Conservation (phyloP, 2,113 vertebrate genomes). For the Brevimyrus niger region DNA sequence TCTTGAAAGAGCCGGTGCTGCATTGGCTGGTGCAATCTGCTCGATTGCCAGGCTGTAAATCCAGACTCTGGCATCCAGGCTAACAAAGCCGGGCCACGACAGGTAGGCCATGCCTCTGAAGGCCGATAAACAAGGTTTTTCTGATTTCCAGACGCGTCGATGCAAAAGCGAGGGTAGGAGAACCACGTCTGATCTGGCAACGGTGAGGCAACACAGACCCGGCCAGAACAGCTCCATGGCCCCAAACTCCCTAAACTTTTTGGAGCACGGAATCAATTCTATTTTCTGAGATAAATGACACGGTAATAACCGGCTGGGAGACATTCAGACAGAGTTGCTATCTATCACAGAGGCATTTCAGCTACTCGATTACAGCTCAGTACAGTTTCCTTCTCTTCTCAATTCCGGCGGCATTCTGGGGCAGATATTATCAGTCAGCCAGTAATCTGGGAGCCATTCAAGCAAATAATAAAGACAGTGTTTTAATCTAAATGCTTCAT, state of each 20-base stretch:
- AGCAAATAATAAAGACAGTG: constrained; percentile 11
- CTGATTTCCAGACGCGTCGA: constrained; percentile 27
- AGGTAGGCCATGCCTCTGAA: constrained; percentile 17
- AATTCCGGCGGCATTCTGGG: not conserved
- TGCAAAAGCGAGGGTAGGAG: constrained; percentile 25
- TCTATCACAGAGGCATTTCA: not conserved
- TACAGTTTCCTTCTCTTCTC: not conserved
- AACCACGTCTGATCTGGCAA: constrained; percentile 2
- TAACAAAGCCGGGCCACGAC: constrained; percentile 48
- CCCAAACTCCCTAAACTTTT: not conserved
- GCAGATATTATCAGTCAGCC: constrained; percentile 3
- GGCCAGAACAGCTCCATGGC: not conserved
- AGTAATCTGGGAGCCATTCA: constrained; percentile 15
- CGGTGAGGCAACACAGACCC: not conserved
- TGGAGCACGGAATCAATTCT: not conserved
- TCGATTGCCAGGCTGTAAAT: constrained; percentile 58
- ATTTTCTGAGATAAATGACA: constrained; percentile 5
- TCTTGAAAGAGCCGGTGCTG: constrained; percentile 58
- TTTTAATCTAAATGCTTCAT: constrained; percentile 12
- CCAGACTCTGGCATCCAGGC: constrained; percentile 42
- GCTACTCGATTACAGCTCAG: not conserved
- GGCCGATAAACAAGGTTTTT: constrained; percentile 42
- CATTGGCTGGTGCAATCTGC: constrained; percentile 54
- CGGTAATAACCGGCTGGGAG: constrained; percentile 6
- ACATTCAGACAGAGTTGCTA: not conserved